A percentile compares a stretch with the other conserved stretches of the same genome.
These are phyloP conservation scores for Sebastes fasciatus DNA, from an alignment of 2,113 vertebrate species.

Conservation along the genomic window DNA sequence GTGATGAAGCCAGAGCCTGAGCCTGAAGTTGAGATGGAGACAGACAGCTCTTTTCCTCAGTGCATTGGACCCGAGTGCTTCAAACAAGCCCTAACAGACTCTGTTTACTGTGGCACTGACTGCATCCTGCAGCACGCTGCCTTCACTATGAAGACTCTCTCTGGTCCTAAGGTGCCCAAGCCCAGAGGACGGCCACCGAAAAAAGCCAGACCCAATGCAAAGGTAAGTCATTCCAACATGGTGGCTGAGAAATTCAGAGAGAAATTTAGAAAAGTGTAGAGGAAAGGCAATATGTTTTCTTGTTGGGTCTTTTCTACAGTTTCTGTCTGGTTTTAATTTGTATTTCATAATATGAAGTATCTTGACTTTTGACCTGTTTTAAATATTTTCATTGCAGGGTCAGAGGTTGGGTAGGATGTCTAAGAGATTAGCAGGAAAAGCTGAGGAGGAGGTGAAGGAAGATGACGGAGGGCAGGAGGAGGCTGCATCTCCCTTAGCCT, in stretches of 20 bases:
- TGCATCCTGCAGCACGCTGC: slow-evolving; percentile 96
- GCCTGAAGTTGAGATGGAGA: slow-evolving; percentile 58
- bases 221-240: slow-evolving; percentile 81
- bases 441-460: slow-evolving; percentile 71
- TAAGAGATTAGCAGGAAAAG: slow-evolving; percentile 81
- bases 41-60: slow-evolving; percentile 79
- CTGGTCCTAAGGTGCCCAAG: slow-evolving; percentile 87
- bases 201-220: slow-evolving; percentile 81
- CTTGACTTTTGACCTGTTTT: slow-evolving; percentile 4
- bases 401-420: slow-evolving; percentile 67
- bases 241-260: neutral
- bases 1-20: slow-evolving; percentile 29
- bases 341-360: neutral
- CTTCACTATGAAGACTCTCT: slow-evolving; percentile 90
- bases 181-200: slow-evolving; percentile 77
- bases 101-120: slow-evolving; percentile 94
- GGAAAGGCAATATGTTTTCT: neutral
- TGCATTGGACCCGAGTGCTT: slow-evolving; percentile 93
- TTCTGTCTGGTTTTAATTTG: neutral
- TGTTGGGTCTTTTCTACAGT: neutral
- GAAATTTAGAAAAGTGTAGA: neutral
- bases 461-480: slow-evolving; percentile 56
- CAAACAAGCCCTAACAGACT: slow-evolving; percentile 89
- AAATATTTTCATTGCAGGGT: slow-evolving; percentile 57
- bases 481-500: slow-evolving; percentile 84